Conservation (phyloP, 30 jellyfish, hydroid and myxozoan species). For the Mastigias papua region DNA sequence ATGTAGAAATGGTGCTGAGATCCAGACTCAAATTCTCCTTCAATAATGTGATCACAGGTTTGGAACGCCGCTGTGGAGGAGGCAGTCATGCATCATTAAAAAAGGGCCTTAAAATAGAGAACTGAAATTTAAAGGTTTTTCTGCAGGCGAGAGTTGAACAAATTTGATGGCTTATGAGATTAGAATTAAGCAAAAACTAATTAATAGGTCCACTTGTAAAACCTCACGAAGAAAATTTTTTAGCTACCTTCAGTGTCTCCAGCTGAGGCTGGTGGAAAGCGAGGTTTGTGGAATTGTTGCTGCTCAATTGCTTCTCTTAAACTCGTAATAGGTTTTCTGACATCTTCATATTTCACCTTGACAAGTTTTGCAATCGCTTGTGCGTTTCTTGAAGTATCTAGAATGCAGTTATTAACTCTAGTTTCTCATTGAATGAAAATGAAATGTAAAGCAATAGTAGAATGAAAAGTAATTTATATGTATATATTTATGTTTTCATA, state of each 20-base stretch:
- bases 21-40: constrained; percentile 53
- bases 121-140: not conserved
- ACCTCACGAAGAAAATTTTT: no score
- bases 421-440: no score
- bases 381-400: constrained; percentile 55
- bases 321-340: constrained; percentile 39
- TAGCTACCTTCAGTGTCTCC: constrained; percentile 67
- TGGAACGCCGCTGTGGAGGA: constrained; percentile 43
- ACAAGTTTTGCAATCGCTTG: constrained; percentile 50
- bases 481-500: no score
- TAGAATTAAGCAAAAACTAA: no score
- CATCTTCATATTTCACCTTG: constrained; percentile 27
- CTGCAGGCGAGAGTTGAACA: no score
- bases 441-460: no score
- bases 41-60: constrained; percentile 60
- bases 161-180: no score
- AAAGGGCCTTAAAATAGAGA: not conserved
- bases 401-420: not conserved
- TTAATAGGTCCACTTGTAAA: no score
- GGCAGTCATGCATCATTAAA: not conserved
- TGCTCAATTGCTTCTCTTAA: constrained; percentile 50
- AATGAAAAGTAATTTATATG: no score
- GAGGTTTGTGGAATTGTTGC: constrained; percentile 32
- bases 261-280: constrained; percentile 23
- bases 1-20: constrained; percentile 59